These are phyloP conservation scores for Amphipyra tragopoginis DNA, from an alignment of 2,888 invertebrate species.

Conservation along the genomic window DNA sequence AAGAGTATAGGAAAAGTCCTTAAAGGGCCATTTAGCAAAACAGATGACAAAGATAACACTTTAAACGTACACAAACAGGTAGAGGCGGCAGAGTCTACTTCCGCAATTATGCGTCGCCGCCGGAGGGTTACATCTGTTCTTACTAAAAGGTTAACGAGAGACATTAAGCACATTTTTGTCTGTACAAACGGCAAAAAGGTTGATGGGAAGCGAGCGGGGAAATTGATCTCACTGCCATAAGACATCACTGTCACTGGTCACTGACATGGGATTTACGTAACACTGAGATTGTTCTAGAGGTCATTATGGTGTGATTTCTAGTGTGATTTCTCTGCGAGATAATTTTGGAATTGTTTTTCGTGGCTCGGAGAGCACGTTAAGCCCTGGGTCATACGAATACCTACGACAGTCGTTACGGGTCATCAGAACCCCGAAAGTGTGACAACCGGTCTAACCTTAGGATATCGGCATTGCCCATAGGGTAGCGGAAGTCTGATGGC, in stretches of 20 bases:
- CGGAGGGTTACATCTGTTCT: constrained; percentile 74
- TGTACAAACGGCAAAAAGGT: constrained; percentile 69
- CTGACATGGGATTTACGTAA: constrained; percentile 51
- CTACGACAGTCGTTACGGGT: no score
- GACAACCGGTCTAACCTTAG: no score
- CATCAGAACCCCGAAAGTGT: no score
- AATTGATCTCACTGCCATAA: constrained; percentile 57
- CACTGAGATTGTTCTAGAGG: constrained; percentile 24
- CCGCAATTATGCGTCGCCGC: constrained; percentile 79
- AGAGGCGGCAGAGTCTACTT: constrained; percentile 63
- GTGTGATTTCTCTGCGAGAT: constrained; percentile 28
- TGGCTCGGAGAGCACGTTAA: no score
- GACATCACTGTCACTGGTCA: constrained; percentile 53
- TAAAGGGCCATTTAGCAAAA: constrained; percentile 61
- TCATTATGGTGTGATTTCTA: constrained; percentile 26
- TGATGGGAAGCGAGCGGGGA: constrained; percentile 69
- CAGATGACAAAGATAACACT: constrained; percentile 65
- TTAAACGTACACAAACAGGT: constrained; percentile 57
- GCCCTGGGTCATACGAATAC: no score
- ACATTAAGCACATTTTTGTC: constrained; percentile 71
- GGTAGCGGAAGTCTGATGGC: no score
- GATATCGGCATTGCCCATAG: no score
- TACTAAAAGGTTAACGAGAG: constrained; percentile 82
- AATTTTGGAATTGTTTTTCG: constrained; percentile 10
- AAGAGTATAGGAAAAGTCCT: constrained; percentile 56